Conservation (phyloP, 2,797 vertebrate species). For the Lepidocolaptes lacrymiger region DNA sequence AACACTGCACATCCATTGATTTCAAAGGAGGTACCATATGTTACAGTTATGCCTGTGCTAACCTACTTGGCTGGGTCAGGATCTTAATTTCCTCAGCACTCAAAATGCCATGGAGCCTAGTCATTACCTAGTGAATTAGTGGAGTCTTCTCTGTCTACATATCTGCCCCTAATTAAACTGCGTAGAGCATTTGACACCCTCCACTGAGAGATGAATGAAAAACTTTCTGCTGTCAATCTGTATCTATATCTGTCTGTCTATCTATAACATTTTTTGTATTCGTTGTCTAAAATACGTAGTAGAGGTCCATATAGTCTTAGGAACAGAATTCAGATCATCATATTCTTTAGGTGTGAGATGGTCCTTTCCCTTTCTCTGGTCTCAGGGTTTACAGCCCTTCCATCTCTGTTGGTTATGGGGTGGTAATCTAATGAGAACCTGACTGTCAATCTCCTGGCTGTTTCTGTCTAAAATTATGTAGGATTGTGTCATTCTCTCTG, state of each 20-base stretch:
- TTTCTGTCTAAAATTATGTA: neutral
- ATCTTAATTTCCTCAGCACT: conserved; percentile 29
- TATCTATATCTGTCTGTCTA: neutral
- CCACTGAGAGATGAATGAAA: neutral
- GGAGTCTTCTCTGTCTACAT: neutral
- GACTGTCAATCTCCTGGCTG: neutral
- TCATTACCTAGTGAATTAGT: conserved; percentile 16
- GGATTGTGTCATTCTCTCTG: neutral
- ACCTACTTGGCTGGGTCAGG: conserved; percentile 22
- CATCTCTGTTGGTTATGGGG: neutral
- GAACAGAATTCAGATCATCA: neutral
- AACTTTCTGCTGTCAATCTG: neutral
- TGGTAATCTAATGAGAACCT: neutral
- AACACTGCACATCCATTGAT: conserved; percentile 1
- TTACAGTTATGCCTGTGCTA: conserved; percentile 20
- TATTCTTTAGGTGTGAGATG: neutral
- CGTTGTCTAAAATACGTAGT: neutral
- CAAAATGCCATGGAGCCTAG: neutral
- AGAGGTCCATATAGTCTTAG: neutral
- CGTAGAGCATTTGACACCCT: neutral
- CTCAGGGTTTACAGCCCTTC: neutral
- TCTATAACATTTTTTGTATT: neutral
- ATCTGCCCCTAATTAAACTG: neutral
- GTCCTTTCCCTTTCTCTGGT: neutral
- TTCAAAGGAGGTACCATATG: conserved; percentile 34